Conservation (phyloP, 1,140 invertebrate genomes). For the Odontomachus brunneus region DNA sequence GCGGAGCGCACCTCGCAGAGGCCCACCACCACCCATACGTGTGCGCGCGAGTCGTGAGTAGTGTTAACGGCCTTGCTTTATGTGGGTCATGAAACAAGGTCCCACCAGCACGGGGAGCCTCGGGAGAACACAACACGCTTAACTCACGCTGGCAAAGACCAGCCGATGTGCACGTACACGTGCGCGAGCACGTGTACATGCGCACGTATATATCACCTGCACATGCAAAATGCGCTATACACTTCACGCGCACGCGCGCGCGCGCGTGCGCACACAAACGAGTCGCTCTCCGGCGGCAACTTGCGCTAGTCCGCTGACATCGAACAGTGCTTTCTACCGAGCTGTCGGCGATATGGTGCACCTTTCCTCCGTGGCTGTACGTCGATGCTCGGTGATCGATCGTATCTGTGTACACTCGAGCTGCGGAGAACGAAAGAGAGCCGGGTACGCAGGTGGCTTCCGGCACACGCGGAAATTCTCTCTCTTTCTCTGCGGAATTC, state of each 20-base stretch:
- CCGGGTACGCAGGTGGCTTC: not conserved
- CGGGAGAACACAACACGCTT: slow-evolving; percentile 73
- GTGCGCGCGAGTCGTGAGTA: slow-evolving; percentile 64
- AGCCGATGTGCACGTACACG: not conserved
- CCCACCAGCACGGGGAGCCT: slow-evolving; percentile 79
- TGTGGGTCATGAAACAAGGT: slow-evolving; percentile 85
- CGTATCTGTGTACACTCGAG: not conserved
- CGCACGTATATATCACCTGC: not conserved
- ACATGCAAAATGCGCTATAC: not conserved
- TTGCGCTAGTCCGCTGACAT: slow-evolving; percentile 16
- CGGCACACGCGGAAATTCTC: slow-evolving; percentile 39
- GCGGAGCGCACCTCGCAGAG: slow-evolving; percentile 50
- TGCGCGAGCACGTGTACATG: not conserved
- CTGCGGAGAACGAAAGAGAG: not conserved
- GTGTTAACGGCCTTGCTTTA: slow-evolving; percentile 84
- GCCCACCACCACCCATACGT: slow-evolving; percentile 52
- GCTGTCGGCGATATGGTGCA: slow-evolving; percentile 23
- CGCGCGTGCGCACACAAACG: slow-evolving; percentile 2
- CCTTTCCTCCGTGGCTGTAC: slow-evolving; percentile 32
- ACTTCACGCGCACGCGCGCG: not conserved
- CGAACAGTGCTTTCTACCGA: slow-evolving; percentile 40
- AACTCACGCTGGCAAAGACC: slow-evolving; percentile 47
- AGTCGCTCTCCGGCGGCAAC: slow-evolving; percentile 13
- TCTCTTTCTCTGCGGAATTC: slow-evolving; percentile 42
- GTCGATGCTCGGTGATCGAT: slow-evolving; percentile 7